Evolutionary conservation across 2,113 vertebrate species (phyloP).

Genomic region (Clinocottus analis): DNA sequence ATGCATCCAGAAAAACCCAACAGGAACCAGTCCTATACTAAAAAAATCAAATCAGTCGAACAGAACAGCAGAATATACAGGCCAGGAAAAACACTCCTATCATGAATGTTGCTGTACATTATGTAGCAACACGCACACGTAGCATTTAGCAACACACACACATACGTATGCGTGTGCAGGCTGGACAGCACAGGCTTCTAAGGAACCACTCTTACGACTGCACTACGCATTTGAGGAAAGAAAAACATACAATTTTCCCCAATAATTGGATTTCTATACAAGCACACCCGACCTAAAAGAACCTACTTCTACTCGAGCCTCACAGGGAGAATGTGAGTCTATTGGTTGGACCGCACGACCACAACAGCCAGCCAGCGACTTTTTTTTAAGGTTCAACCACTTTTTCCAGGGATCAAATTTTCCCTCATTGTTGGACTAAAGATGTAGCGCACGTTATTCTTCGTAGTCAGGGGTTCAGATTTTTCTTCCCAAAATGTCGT

Average conservation of each 20-base stretch:
- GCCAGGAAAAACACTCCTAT: constrained; percentile 60
- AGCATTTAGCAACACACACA: constrained; percentile 67
- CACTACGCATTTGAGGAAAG: constrained; percentile 50
- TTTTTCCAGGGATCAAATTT: constrained; percentile 30
- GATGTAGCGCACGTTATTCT: constrained; percentile 35
- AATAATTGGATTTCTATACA: constrained; percentile 27
- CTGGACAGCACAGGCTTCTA: constrained; percentile 54
- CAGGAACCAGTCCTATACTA: constrained; percentile 77
- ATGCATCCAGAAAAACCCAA: constrained; percentile 16
- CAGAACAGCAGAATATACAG: constrained; percentile 76
- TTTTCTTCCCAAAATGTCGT: constrained; percentile 64
- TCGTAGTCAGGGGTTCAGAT: constrained; percentile 52
- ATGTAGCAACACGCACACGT: constrained; percentile 68
- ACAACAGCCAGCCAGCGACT: constrained; percentile 47
- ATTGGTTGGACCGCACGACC: constrained; percentile 11
- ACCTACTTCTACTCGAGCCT: constrained; percentile 51
- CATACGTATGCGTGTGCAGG: constrained; percentile 56
- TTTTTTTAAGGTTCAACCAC: constrained; percentile 33
- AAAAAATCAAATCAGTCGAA: constrained; percentile 55
- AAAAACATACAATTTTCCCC: constrained; percentile 22
- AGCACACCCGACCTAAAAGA: constrained; percentile 40
- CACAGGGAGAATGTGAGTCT: constrained; percentile 12
- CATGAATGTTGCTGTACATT: constrained; percentile 68
- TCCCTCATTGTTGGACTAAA: constrained; percentile 43
- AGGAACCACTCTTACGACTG: constrained; percentile 41